Base-by-base conservation (phyloP, 2,888 invertebrate genomes). In the Perithous albicinctus region DNA sequence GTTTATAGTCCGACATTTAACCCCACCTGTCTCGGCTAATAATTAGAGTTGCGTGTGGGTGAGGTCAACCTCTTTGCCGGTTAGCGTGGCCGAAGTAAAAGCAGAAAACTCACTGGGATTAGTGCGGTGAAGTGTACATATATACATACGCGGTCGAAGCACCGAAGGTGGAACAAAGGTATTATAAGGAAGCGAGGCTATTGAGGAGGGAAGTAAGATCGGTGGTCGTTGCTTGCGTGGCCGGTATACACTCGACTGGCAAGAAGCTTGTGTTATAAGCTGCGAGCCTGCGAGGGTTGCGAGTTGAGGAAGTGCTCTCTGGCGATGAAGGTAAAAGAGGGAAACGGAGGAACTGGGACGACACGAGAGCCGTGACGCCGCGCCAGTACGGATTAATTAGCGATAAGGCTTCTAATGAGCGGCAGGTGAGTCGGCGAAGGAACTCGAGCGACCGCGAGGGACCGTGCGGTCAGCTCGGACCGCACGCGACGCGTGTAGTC, bases 401-500 rank as follows among this genome's bases (percentile, higher is more conserved):
- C 91, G 92, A 92, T 92, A 92, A 92, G 92, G 90, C 89, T 90
- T 91, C 91, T 92, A 92, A 92, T 92, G 92, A 92, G 92, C 90
- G 90, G 90, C 92, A 92, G 92, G 92, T 92, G 92, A 91, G 84
- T 82, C 77, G 82, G 86, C 89, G 88, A 88, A 85, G 86, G 85
- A 86, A 85, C 74, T 74, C 86, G 85, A 84, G 83, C 86, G 82
- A 78, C 86, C 82, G 83, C 74, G 83, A 81, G 82, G 82, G 80
- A 70, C 64, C 46, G 29, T 67, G 73, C 70, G 76, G 78, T 64
- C 81, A 77, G 78, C 69, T 8, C 64, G 51, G 78, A 82, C 80
- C 82, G 82, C 82, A 84, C 84, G 77, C 77, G 79, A 81, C 80
- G 77, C 76, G 80, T 64, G 80, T 72, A 0, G 10, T n/a, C n/a